Evolutionary conservation across 2,797 vertebrate genomes (phyloP), one percentile per base, ranked within the genome.

Genomic region (Mus spretus): DNA sequence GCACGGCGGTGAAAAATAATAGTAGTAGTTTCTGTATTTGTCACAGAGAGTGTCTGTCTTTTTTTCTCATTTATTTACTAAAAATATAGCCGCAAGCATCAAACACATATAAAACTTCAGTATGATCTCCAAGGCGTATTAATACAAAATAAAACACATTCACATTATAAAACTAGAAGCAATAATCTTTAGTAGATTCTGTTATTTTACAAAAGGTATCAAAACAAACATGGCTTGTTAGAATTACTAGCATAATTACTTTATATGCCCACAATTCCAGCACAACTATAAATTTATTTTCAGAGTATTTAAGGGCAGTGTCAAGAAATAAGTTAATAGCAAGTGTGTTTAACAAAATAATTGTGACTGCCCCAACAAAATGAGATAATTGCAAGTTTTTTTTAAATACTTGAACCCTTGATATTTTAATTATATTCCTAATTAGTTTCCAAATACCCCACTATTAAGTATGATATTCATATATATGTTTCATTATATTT

Each of bases 281-380:
- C 0, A 0, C 10, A 87, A 28, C 3, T 94, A 82, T n/a, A 94
- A 81, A 95, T 24, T 1, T 6, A 59, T 34, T 15, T 94, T 65
- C 12, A 2, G 37, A 19, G 31, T 81, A 61, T 40, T 34, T 12
- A 10, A 26, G 34, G 93, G 92, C 8, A 55, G 12, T 47, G 6
- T 53, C 11, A 75, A 17, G 55, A 94, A 3, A 88, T 92, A 8
- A 81, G 0, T n/a, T 91, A 78, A 59, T 84, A 84, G 20, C 50
- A 59, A 80, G 89, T 34, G 34, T 9, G 1, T 17, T 15, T 70
- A 85, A 81, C 79, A 74, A 95, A 95, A 91, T 26, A 55, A 65
- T 77, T 97, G 8, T 80, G 92, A 67, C 85, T 94, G 15, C 6
- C 10, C 61, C 3, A 79, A n/a, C 47, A 94, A 83, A 93, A 77